Percentiles rank a stretch among this genome's conserved stretches.
Evolutionary conservation across 1,140 invertebrate species (phyloP).

Genomic region (Drosophila carrolli): DNA sequence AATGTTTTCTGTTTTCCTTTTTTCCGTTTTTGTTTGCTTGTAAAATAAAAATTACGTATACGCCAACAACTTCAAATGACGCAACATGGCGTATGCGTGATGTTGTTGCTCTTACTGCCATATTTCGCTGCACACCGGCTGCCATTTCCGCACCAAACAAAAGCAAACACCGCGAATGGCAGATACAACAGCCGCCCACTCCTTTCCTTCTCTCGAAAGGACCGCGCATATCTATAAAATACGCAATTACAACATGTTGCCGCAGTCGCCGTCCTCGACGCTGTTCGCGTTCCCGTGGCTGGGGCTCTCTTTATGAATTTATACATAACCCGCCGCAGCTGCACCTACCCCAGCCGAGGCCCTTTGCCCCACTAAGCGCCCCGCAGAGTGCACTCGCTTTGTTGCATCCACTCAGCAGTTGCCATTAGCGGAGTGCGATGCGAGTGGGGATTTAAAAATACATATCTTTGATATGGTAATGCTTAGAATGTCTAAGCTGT

Average conservation of each 20-base stretch:
- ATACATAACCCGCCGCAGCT: slow-evolving; percentile 59
- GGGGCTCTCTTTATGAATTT: slow-evolving; percentile 72
- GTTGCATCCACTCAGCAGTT: slow-evolving; percentile 79
- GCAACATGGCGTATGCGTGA: slow-evolving; percentile 73
- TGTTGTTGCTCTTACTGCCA: slow-evolving; percentile 45
- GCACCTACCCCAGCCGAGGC: not conserved
- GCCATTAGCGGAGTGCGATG: slow-evolving; percentile 56
- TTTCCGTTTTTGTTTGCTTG: slow-evolving; percentile 61
- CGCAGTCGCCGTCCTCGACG: slow-evolving; percentile 53
- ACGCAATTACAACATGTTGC: slow-evolving; percentile 82
- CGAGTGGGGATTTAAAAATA: slow-evolving; percentile 9
- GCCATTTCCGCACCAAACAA: slow-evolving; percentile 77
- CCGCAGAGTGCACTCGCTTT: slow-evolving; percentile 58
- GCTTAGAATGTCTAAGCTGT: slow-evolving; percentile 12
- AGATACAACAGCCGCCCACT: slow-evolving; percentile 43
- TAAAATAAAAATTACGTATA: slow-evolving; percentile 82
- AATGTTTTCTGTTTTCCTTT: slow-evolving; percentile 43
- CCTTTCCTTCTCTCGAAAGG: slow-evolving; percentile 16
- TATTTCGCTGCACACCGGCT: slow-evolving; percentile 75
- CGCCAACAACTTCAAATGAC: slow-evolving; percentile 77
- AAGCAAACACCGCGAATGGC: slow-evolving; percentile 62
- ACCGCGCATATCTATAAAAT: slow-evolving; percentile 72
- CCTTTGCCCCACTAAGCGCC: not conserved
- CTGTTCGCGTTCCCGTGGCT: slow-evolving; percentile 14
- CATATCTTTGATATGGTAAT: slow-evolving; percentile 47